Base-by-base conservation (phyloP, 2,113 vertebrate genomes). In the Elanoides forficatus region DNA sequence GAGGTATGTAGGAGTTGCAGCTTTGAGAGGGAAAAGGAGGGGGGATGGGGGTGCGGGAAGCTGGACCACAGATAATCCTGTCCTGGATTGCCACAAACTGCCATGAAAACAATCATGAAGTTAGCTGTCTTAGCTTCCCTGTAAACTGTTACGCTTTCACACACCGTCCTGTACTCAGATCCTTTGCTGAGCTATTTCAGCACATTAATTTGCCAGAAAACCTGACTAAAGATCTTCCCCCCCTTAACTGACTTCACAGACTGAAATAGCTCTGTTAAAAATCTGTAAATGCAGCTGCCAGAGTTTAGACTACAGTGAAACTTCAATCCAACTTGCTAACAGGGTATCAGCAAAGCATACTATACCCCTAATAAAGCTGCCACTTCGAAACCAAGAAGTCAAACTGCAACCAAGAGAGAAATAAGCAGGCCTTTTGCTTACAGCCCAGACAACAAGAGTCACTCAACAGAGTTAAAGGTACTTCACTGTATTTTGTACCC, bases 21-120 rank as follows among this genome's bases (percentile, higher is more conserved):
- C 22, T 88, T 58, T 60, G 30, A 71, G 26, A 55, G 11, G 7
- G 9, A 43, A 70, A 72, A 56, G 34, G 7, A 3, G 1, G 2
- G 38, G 8, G 38, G 38, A n/a, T n/a, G 2, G 3, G 8, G 0
- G 2, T 1, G 4, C 5, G 3, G 27, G 8, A 62, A 90, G 19
- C 12, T 7, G 18, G 18, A 93, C 32, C 30, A 91, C 32, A 47
- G 32, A 55, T 52, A 67, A 68, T 72, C 36, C 40, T 65, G 36
- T 29, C 32, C 60, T 66, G 34, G 70, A 82, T 7, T 48, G 56
- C 40, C 48, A 93, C 55, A 79, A 87, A 84, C 52, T 75, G 56
- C 30, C 73, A 43, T 5, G 7, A 91, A 76, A 14, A 53, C 0
- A 0, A 65, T 42, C 6, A 53, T 10, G 12, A 91, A 72, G 82